These are phyloP conservation scores for Barnardius zonarius DNA, from an alignment of 2,113 vertebrate genomes.

Conservation along the genomic window DNA sequence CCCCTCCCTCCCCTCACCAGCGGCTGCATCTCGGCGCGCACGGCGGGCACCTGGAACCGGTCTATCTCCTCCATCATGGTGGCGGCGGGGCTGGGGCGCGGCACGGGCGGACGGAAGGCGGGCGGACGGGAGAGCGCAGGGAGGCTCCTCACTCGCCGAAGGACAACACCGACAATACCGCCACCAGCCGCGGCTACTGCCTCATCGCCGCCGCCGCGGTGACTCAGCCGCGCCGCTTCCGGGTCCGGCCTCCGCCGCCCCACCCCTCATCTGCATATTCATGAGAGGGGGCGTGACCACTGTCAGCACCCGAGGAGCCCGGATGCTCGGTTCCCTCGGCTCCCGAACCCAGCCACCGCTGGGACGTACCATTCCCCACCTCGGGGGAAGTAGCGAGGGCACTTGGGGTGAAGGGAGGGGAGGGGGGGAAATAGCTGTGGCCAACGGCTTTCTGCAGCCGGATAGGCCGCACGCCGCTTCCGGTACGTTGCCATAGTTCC, in stretches of 20 bases:
- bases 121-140: neutral
- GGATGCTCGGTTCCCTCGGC: neutral
- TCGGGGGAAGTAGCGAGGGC: neutral
- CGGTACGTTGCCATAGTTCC: slow-evolving; percentile 36
- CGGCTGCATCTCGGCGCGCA: slow-evolving; percentile 91
- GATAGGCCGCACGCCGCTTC: neutral
- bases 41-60: slow-evolving; percentile 92
- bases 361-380: neutral
- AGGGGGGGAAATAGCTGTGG: neutral
- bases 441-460: neutral
- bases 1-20: slow-evolving; percentile 78
- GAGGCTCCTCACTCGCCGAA: slow-evolving; percentile 35
- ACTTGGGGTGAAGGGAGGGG: neutral
- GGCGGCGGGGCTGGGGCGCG: slow-evolving; percentile 45
- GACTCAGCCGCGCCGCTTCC: neutral
- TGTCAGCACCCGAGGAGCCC: rapidly evolving
- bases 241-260: neutral
- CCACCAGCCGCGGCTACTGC: slow-evolving; percentile 44
- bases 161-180: neutral
- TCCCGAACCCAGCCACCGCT: too few relatives aligned
- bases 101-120: neutral
- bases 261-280: rapidly evolving
- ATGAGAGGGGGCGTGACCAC: neutral
- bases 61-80: slow-evolving; percentile 97
- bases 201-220: slow-evolving; percentile 64